Conservation (phyloP, 2,888 invertebrate genomes). For the Tyria jacobaeae region DNA sequence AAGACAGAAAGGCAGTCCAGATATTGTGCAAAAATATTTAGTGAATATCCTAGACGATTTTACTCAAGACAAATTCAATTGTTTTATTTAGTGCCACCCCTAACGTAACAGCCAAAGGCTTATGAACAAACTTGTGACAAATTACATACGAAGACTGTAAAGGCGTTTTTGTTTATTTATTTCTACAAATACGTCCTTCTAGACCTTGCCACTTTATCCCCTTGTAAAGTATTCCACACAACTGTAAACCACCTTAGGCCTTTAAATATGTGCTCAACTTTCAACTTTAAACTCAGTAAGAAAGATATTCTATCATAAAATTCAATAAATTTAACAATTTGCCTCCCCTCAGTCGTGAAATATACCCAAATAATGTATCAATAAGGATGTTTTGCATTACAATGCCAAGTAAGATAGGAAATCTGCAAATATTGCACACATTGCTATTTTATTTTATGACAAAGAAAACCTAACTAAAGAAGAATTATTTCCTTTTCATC, state of each 20-base stretch:
- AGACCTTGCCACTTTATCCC: not conserved
- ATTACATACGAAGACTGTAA: conserved; percentile 1
- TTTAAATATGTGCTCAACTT: conserved; percentile 41
- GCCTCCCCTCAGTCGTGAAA: conserved; percentile 1
- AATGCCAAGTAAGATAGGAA: no score
- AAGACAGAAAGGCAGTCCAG: no score
- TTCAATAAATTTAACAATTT: conserved; percentile 21
- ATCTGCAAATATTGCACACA: no score
- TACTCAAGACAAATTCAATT: no score
- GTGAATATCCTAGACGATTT: no score
- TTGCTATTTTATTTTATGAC: no score
- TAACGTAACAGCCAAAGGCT: conserved; percentile 12
- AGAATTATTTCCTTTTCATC: not conserved
- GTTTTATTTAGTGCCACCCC: no score
- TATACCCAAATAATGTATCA: not conserved
- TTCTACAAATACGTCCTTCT: conserved; percentile 13
- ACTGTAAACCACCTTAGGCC: conserved; percentile 10
- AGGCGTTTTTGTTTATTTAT: not conserved
- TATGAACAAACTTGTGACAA: conserved; percentile 8
- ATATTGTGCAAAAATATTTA: no score
- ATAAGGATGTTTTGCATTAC: no score
- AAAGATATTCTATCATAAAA: conserved; percentile 21
- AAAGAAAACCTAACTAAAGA: no score
- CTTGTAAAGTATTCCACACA: conserved; percentile 11
- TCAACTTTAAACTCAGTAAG: conserved; percentile 35